These are phyloP conservation scores for Oreotrochilus melanogaster DNA, from an alignment of 2,113 vertebrate genomes.

Conservation along the genomic window DNA sequence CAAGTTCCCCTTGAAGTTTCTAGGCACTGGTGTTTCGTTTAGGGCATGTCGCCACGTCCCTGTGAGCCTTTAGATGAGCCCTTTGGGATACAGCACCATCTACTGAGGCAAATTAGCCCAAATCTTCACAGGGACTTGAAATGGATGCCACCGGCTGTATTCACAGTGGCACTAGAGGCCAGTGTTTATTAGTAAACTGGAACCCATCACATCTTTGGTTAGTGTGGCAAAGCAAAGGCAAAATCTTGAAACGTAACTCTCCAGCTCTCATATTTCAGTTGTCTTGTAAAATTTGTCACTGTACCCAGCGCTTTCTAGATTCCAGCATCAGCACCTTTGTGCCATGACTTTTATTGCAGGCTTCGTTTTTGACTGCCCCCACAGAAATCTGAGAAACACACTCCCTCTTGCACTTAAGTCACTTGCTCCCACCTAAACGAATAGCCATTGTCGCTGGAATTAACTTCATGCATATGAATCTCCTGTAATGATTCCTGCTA, in stretches of 20 bases:
- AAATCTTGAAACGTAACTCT: neutral
- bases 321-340: neutral
- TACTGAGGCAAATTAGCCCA: slow-evolving; percentile 11
- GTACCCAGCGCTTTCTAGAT: neutral
- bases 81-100: slow-evolving; percentile 49
- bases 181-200: neutral
- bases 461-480: neutral
- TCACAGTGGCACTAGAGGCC: neutral
- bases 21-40: neutral
- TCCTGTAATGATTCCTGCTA: neutral
- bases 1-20: neutral
- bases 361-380: neutral
- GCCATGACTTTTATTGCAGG: neutral
- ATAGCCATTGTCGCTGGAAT: neutral
- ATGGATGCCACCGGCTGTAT: neutral
- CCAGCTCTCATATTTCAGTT: neutral
- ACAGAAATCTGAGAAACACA: neutral
- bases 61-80: neutral
- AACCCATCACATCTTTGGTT: neutral
- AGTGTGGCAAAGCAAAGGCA: neutral
- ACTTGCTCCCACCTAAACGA: neutral
- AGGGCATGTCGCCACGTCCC: neutral
- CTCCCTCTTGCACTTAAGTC: neutral
- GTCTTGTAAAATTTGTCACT: neutral
- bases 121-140: neutral